Conservation (phyloP, 2,888 invertebrate species). For the Cerceris rybyensis region DNA sequence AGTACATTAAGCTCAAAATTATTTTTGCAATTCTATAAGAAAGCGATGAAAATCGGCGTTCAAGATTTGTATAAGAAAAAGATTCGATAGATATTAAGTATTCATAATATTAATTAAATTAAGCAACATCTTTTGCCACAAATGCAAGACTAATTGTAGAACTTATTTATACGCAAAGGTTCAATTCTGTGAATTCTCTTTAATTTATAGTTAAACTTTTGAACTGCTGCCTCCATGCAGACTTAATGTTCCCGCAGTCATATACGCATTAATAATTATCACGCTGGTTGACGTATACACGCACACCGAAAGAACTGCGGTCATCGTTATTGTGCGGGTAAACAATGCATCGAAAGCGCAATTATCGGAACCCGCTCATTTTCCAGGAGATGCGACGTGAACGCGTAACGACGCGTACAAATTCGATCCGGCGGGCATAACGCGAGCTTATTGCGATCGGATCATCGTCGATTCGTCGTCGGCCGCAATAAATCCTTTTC, state of each 20-base stretch:
- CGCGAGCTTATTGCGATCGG: constrained; percentile 54
- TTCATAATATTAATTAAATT: too few species aligned
- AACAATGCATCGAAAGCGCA: constrained; percentile 48
- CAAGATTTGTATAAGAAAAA: too few species aligned
- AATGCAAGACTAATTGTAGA: too few species aligned
- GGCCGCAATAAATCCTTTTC: constrained; percentile 59
- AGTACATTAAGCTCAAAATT: too few species aligned
- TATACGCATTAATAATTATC: background rate
- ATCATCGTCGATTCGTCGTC: constrained; percentile 62
- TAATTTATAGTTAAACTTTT: too few species aligned
- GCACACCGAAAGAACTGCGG: constrained; percentile 17
- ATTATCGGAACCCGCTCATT: constrained; percentile 48
- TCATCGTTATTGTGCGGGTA: constrained; percentile 31
- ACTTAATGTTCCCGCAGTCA: background rate
- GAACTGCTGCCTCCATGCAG: background rate
- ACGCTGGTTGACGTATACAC: background rate
- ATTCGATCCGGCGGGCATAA: constrained; percentile 52
- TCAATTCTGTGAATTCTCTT: too few species aligned
- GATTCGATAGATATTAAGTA: too few species aligned
- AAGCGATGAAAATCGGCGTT: too few species aligned
- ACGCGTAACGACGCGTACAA: constrained; percentile 55
- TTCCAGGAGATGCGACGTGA: constrained; percentile 29
- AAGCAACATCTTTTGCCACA: too few species aligned
- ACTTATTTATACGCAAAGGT: too few species aligned
- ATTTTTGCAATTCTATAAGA: too few species aligned